Evolutionary conservation across 23 tunicate species (phyloP).

Genomic region (Styela clava): DNA sequence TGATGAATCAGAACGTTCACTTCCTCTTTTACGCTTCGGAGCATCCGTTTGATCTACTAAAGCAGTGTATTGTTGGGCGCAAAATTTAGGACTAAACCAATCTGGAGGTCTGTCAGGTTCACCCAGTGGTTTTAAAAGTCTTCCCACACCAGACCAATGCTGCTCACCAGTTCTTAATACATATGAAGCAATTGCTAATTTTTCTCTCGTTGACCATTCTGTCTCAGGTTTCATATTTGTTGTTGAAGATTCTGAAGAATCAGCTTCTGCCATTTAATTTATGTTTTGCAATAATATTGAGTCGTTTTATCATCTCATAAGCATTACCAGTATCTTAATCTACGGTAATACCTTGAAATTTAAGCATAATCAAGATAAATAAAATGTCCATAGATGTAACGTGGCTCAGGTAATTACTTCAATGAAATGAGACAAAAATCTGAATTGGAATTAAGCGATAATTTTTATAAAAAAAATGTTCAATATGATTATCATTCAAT

Average conservation of each 20-base stretch:
- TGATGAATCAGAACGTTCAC: constrained; percentile 50
- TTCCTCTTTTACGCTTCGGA: constrained; percentile 56
- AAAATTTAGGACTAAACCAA: constrained; percentile 76
- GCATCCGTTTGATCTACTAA: constrained; percentile 46
- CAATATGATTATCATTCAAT: too few relatives aligned
- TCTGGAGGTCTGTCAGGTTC: constrained; percentile 75
- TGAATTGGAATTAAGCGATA: too few relatives aligned
- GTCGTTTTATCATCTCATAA: too few relatives aligned
- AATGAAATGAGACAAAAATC: too few relatives aligned
- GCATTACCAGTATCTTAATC: too few relatives aligned
- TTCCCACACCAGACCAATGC: constrained; percentile 84
- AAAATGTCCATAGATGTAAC: too few relatives aligned
- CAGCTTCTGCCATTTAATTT: not conserved
- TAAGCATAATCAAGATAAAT: too few relatives aligned
- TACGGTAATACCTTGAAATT: too few relatives aligned
- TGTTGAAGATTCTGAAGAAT: not conserved
- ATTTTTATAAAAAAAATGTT: too few relatives aligned
- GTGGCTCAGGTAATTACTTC: too few relatives aligned
- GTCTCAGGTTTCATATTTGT: constrained; percentile 15
- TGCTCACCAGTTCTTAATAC: constrained; percentile 72
- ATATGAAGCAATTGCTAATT: constrained; percentile 76
- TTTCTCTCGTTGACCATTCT: constrained; percentile 81
- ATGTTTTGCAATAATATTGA: not conserved
- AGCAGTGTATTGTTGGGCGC: constrained; percentile 88
- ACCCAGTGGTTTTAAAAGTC: constrained; percentile 60